phyloP scores from a whole-genome alignment of 2,797 vertebrate species.

The Betta splendens region DNA sequence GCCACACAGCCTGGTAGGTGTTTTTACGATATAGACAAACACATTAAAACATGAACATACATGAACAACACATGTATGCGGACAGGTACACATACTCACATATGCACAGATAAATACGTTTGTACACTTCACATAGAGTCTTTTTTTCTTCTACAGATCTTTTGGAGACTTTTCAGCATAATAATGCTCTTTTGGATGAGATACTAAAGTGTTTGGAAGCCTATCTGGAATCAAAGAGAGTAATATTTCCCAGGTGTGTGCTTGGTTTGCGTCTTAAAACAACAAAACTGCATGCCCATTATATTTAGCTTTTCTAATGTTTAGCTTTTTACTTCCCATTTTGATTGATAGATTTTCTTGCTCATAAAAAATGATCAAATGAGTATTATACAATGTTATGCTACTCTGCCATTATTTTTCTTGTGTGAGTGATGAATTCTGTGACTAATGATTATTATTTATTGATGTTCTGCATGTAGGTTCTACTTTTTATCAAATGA shows the following conservation, averaged over 20 bases:
- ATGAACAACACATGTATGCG: background rate
- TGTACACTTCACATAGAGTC: background rate
- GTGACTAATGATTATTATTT: conserved; percentile 1
- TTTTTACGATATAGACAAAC: conserved; percentile 1
- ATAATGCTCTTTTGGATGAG: conserved; percentile 87
- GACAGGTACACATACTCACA: background rate
- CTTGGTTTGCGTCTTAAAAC: conserved; percentile 2
- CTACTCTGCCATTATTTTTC: background rate
- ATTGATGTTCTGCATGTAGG: conserved; percentile 54
- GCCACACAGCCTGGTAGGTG: conserved; percentile 82
- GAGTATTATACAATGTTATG: too few species aligned
- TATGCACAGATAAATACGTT: background rate
- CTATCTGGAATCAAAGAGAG: conserved; percentile 90
- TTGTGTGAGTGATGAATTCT: background rate
- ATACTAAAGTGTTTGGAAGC: conserved; percentile 89
- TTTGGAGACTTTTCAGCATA: conserved; percentile 85
- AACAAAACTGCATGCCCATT: background rate
- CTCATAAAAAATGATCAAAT: conserved; percentile 1
- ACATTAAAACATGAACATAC: too few species aligned
- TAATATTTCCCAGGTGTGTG: conserved; percentile 86
- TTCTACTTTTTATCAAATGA: conserved; percentile 92
- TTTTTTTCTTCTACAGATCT: conserved; percentile 72
- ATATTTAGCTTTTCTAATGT: background rate
- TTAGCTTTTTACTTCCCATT: background rate
- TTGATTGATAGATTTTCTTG: background rate